A percentile compares a stretch with the other conserved stretches of the same genome.
These are phyloP conservation scores for Drosophila arizonae DNA, from an alignment of 1,140 invertebrate species.

Conservation along the genomic window DNA sequence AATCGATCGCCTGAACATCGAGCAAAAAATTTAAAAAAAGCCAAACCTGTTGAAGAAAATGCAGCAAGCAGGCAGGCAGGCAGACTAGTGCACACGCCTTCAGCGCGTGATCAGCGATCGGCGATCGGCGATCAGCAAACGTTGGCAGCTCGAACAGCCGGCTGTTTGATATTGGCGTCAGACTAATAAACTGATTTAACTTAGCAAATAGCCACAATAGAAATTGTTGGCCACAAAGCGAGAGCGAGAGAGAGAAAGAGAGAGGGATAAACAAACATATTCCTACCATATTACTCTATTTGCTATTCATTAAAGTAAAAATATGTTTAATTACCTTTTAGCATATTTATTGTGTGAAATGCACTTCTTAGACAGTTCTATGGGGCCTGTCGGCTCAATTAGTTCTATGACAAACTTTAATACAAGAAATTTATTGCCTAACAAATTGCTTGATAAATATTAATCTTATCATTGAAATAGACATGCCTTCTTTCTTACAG, in stretches of 20 bases:
- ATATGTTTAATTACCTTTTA: not conserved
- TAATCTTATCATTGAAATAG: constrained; percentile 27
- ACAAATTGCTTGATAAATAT: constrained; percentile 12
- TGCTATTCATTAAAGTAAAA: constrained; percentile 38
- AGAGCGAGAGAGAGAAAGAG: not conserved
- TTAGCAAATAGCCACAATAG: constrained; percentile 33
- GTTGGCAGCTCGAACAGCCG: constrained; percentile 33
- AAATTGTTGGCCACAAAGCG: constrained; percentile 33
- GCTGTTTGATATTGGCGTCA: constrained; percentile 47
- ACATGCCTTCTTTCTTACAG: not conserved
- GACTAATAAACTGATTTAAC: constrained; percentile 47
- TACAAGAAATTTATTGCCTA: constrained; percentile 32
- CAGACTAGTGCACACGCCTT: constrained; percentile 55
- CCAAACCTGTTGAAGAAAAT: constrained; percentile 76
- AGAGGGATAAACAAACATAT: not conserved
- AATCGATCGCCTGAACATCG: constrained; percentile 11
- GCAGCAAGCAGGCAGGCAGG: constrained; percentile 34
- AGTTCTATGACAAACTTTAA: not conserved
- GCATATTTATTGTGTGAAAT: not conserved
- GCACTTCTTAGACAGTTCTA: not conserved
- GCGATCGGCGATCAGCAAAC: constrained; percentile 3
- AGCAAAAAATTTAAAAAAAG: constrained; percentile 23
- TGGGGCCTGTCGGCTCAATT: constrained; percentile 7
- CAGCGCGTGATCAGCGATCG: constrained; percentile 52
- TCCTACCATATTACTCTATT: constrained; percentile 12